Conservation (phyloP, 2,888 invertebrate genomes). For the Scaptomyza tumidula region DNA sequence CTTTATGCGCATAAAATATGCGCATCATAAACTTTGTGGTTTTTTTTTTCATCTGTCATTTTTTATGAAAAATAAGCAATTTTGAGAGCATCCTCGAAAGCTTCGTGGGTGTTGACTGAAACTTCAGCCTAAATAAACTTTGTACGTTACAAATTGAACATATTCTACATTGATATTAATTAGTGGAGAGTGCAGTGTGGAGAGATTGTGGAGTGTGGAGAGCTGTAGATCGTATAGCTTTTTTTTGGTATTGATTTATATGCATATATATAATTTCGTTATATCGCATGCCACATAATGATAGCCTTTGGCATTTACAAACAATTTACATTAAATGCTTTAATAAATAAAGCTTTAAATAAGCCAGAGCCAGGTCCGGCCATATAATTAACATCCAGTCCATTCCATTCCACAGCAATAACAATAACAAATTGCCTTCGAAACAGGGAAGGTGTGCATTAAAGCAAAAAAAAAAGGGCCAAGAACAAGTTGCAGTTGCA, state of each 20-base stretch:
- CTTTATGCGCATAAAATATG: slow-evolving; percentile 75
- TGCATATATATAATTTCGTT: slow-evolving; percentile 44
- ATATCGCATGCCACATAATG: slow-evolving; percentile 65
- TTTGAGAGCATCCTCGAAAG: slow-evolving; percentile 30
- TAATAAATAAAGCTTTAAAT: slow-evolving; percentile 77
- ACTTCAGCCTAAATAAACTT: slow-evolving; percentile 29
- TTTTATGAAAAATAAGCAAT: slow-evolving; percentile 45
- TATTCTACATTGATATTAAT: slow-evolving; percentile 67
- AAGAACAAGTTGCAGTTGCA: slow-evolving; percentile 41
- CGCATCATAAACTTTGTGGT: slow-evolving; percentile 38
- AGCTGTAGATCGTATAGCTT: background rate
- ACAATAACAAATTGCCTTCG: slow-evolving; percentile 71
- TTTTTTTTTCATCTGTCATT: background rate
- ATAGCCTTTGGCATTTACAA: slow-evolving; percentile 72
- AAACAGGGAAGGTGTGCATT: slow-evolving; percentile 60
- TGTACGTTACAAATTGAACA: slow-evolving; percentile 26
- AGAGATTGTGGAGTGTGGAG: slow-evolving; percentile 1
- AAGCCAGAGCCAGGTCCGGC: slow-evolving; percentile 57
- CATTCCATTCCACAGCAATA: slow-evolving; percentile 36
- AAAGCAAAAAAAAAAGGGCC: slow-evolving; percentile 51
- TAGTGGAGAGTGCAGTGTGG: slow-evolving; percentile 34
- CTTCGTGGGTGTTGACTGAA: slow-evolving; percentile 72
- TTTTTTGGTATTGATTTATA: slow-evolving; percentile 62
- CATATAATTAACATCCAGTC: slow-evolving; percentile 64
- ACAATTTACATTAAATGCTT: slow-evolving; percentile 80